phyloP scores from a whole-genome alignment of 30 jellyfish, hydroid and myxozoan species.

The Phacellophora camtschatica region DNA sequence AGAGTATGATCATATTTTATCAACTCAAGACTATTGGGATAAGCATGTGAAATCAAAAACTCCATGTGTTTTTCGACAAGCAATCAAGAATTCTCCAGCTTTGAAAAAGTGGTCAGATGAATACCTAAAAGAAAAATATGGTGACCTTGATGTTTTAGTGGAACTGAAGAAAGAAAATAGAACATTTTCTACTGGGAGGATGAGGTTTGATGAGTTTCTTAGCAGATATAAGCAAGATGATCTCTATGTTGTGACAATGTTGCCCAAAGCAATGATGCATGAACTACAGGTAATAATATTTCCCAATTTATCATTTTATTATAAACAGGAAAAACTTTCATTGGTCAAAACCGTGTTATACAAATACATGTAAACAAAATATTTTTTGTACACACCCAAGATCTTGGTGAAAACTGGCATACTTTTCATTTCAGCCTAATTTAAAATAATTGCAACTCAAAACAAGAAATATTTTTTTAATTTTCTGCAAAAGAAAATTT shows the following conservation, averaged over 20 bases:
- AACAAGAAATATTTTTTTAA: no score
- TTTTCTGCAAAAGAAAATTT: no score
- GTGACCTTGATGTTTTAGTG: constrained; percentile 86
- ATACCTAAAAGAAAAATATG: constrained; percentile 68
- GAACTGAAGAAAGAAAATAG: constrained; percentile 80
- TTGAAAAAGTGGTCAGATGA: constrained; percentile 67
- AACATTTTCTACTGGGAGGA: constrained; percentile 77
- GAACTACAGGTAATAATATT: constrained; percentile 70
- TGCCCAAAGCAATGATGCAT: constrained; percentile 88
- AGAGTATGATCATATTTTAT: constrained; percentile 61
- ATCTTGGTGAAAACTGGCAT: no score
- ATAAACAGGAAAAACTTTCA: no score
- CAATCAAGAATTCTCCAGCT: constrained; percentile 78
- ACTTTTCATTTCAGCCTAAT: no score
- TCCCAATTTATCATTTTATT: neutral
- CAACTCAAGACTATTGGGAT: constrained; percentile 72
- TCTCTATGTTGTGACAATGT: constrained; percentile 81
- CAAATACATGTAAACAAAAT: no score
- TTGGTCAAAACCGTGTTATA: neutral
- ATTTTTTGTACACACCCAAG: no score
- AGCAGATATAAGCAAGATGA: constrained; percentile 67
- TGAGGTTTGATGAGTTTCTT: constrained; percentile 69
- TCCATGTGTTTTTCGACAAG: constrained; percentile 70
- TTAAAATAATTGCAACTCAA: no score
- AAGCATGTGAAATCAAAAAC: constrained; percentile 63